Conservation (phyloP, 2,797 vertebrate species). For the Chiroxiphia lanceolata region DNA sequence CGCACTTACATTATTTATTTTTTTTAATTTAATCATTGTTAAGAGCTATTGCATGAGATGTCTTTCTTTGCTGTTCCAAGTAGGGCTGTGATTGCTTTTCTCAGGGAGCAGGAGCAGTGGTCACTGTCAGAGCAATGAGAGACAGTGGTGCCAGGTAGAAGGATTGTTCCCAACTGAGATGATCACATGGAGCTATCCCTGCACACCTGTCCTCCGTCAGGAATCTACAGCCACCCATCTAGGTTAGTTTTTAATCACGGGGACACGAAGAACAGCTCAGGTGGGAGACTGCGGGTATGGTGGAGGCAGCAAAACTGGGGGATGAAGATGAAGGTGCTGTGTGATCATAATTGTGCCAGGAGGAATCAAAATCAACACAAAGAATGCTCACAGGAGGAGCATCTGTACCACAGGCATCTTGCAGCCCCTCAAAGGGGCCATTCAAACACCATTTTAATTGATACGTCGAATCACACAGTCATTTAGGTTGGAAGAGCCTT, state of each 20-base stretch:
- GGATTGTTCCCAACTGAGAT: not conserved
- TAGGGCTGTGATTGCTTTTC: not conserved
- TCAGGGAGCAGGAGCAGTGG: not conserved
- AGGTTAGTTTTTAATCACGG: not conserved
- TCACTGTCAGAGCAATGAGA: not conserved
- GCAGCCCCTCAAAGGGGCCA: not conserved
- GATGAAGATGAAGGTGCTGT: not conserved
- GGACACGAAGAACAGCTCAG: rapidly evolving
- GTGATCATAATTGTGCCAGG: not conserved
- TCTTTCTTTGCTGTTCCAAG: not conserved
- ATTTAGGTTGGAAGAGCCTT: not conserved
- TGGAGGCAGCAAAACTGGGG: not conserved
- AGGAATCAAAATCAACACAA: not conserved
- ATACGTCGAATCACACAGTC: rapidly evolving
- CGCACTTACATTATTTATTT: not conserved
- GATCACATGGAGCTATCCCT: not conserved
- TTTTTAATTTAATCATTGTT: not conserved
- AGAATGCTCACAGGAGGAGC: not conserved
- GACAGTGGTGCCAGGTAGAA: not conserved
- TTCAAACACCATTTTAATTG: not conserved
- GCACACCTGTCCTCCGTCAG: not conserved
- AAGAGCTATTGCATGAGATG: not conserved
- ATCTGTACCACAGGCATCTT: rapidly evolving
- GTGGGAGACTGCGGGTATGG: not conserved
- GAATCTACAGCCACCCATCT: not conserved